Conservation (phyloP, 2,888 invertebrate species). For the Calameuta idolon region DNA sequence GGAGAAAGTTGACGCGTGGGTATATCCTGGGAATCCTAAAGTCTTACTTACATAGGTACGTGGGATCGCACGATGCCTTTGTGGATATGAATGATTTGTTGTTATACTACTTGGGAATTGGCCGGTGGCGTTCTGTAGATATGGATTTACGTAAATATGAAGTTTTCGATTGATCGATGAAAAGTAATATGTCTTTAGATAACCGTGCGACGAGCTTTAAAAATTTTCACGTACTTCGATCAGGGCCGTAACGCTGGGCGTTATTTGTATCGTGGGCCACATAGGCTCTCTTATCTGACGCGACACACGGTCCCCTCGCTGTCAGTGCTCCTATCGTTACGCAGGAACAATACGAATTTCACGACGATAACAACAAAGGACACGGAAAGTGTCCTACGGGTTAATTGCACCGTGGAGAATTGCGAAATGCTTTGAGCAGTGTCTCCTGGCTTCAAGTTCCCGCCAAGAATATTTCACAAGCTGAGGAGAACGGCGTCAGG, state of each 20-base stretch:
- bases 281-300: neutral
- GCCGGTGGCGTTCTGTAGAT: neutral
- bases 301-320: neutral
- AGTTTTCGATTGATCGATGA: neutral
- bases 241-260: neutral
- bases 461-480: neutral
- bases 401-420: neutral
- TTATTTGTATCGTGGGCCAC: neutral
- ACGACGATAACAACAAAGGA: neutral
- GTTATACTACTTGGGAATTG: slow-evolving; percentile 3
- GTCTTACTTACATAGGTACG: neutral
- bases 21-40: neutral
- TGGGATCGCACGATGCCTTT: neutral
- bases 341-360: neutral
- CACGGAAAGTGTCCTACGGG: neutral
- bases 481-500: slow-evolving; percentile 14
- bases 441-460: neutral
- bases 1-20: slow-evolving; percentile 19
- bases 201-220: neutral
- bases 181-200: neutral
- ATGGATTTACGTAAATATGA: neutral
- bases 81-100: neutral
- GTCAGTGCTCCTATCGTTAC: neutral
- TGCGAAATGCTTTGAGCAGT: neutral
- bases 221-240: neutral